These are phyloP conservation scores for Acanthosepion pharaonis DNA, from an alignment of 2,888 invertebrate genomes.

Conservation along the genomic window DNA sequence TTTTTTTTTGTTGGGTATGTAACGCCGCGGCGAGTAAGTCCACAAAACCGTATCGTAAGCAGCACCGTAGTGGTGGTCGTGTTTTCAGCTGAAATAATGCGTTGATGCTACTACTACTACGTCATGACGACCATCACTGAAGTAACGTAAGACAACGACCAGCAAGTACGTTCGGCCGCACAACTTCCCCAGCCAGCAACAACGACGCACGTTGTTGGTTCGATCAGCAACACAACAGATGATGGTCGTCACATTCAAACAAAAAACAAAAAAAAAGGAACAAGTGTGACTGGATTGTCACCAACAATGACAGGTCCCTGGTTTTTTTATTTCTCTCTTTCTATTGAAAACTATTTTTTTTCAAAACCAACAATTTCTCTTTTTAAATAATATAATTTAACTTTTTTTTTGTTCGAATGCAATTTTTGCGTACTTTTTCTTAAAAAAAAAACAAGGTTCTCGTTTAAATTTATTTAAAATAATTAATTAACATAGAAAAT, in stretches of 20 bases:
- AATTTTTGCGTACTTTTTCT: too few relatives aligned
- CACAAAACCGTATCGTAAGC: not conserved
- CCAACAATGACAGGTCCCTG: too few relatives aligned
- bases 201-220: not conserved
- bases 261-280: not conserved
- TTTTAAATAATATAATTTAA: too few relatives aligned
- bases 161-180: not conserved
- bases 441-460: too few relatives aligned
- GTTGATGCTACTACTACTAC: not conserved
- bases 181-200: not conserved
- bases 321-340: too few relatives aligned
- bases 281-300: not conserved
- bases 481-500: too few relatives aligned
- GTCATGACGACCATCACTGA: not conserved
- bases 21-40: not conserved
- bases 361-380: too few relatives aligned
- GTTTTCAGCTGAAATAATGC: not conserved
- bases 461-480: too few relatives aligned
- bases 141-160: not conserved
- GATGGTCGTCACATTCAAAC: not conserved
- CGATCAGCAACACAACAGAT: not conserved
- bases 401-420: too few relatives aligned
- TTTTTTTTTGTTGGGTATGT: too few relatives aligned
- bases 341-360: too few relatives aligned
- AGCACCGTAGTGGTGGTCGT: not conserved